Evolutionary conservation across 2,888 invertebrate species (phyloP).

Genomic region (Lacanobia wlatinum): DNA sequence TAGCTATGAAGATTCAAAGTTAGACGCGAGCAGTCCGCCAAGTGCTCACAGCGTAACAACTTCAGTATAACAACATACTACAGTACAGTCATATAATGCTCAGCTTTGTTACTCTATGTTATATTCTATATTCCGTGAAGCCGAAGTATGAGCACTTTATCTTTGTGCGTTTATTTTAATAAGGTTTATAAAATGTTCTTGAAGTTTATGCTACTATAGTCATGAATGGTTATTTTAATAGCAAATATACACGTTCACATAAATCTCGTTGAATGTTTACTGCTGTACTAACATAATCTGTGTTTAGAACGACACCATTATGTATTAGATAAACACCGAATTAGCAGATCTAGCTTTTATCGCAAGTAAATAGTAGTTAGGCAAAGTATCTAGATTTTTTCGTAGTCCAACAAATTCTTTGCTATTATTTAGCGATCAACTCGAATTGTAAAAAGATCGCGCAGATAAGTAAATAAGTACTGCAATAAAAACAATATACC

Average conservation of each 20-base stretch:
- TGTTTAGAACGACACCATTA: neutral
- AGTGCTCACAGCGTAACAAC: constrained; percentile 21
- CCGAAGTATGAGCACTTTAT: constrained; percentile 7
- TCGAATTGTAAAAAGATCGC: constrained; percentile 31
- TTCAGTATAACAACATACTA: constrained; percentile 1
- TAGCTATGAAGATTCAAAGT: constrained; percentile 28
- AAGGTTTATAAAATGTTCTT: neutral
- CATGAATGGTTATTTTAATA: constrained; percentile 10
- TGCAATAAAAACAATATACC: constrained; percentile 34
- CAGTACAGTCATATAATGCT: constrained; percentile 13
- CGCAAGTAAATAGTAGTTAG: no score
- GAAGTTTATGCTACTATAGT: neutral
- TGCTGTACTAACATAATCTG: no score
- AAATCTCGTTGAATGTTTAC: neutral
- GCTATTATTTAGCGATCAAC: constrained; percentile 28
- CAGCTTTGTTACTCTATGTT: constrained; percentile 17
- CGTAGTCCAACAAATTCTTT: constrained; percentile 1
- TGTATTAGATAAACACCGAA: neutral
- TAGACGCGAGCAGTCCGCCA: constrained; percentile 2
- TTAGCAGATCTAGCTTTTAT: neutral
- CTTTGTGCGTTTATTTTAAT: constrained; percentile 22
- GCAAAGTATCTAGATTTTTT: no score
- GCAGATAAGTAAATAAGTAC: constrained; percentile 38
- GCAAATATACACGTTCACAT: neutral
- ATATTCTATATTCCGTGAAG: constrained; percentile 17